Percentiles rank a stretch among this genome's conserved stretches.
Evolutionary conservation across 2,797 vertebrate genomes (phyloP).

Genomic region (Babyrousa celebensis): DNA sequence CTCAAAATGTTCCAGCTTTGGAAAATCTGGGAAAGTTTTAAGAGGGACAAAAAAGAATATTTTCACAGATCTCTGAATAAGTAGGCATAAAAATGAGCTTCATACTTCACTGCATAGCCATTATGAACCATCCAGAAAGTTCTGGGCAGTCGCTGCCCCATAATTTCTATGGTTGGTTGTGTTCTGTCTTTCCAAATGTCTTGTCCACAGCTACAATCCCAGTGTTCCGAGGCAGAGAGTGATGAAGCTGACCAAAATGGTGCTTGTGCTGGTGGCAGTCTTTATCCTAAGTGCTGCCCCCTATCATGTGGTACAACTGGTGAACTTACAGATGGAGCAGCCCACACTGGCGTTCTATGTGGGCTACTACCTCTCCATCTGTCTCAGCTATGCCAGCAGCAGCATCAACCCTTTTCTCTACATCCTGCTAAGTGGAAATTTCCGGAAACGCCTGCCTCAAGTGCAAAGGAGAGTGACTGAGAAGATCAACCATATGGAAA

Average conservation of each 20-base stretch:
- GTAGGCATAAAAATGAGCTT: conserved; percentile 1
- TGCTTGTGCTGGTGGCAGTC: conserved; percentile 85
- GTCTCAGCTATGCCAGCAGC: conserved; percentile 90
- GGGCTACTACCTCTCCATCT: conserved; percentile 89
- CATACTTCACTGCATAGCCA: background rate
- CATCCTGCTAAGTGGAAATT: conserved; percentile 90
- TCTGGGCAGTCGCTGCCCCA: background rate
- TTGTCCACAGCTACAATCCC: conserved; percentile 84
- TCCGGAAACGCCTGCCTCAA: conserved; percentile 83
- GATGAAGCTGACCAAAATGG: conserved; percentile 88
- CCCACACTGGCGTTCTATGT: conserved; percentile 86
- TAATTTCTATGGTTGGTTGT: background rate
- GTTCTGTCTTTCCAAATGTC: background rate
- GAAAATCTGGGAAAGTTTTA: background rate
- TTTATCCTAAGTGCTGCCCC: conserved; percentile 88
- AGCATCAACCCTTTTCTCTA: conserved; percentile 90
- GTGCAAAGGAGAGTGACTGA: conserved; percentile 73
- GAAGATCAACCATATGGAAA: conserved; percentile 71
- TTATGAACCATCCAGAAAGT: background rate
- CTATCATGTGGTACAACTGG: conserved; percentile 89
- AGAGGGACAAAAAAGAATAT: background rate
- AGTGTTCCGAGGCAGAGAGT: conserved; percentile 86
- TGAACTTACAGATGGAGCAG: conserved; percentile 87
- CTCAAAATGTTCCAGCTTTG: conserved; percentile 41
- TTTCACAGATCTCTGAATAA: conserved; percentile 17